Percentiles rank a stretch among this genome's conserved stretches.
Conservation (phyloP, 2,797 vertebrate genomes). For the Cephalopachus bancanus region DNA sequence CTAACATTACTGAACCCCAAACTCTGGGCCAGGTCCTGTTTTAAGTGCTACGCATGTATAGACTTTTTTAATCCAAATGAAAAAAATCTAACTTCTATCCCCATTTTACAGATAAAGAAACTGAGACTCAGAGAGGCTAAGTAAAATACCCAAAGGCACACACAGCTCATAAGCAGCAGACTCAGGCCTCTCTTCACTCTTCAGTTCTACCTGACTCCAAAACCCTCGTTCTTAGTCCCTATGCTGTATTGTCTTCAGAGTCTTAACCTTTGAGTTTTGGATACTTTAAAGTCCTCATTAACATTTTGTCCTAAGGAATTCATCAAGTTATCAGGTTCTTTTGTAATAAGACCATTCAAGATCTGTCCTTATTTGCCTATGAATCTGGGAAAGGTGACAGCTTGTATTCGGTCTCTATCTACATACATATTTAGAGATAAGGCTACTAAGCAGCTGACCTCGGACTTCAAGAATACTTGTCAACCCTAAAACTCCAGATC, state of each 20-base stretch:
- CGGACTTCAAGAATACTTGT: background rate
- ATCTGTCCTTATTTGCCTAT: background rate
- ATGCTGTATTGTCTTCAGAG: background rate
- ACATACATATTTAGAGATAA: background rate
- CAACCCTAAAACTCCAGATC: background rate
- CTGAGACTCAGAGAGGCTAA: background rate
- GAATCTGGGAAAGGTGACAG: background rate
- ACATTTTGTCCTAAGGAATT: background rate
- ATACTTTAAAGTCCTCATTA: background rate
- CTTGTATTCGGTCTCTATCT: background rate
- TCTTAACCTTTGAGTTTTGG: conserved; percentile 1
- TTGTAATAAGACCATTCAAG: background rate
- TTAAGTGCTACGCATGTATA: background rate
- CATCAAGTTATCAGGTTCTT: background rate
- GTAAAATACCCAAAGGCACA: background rate
- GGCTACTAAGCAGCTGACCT: background rate
- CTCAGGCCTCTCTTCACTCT: background rate
- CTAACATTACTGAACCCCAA: background rate
- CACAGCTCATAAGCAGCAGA: background rate
- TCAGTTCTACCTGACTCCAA: background rate
- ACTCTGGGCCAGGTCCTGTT: background rate
- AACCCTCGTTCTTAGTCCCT: background rate
- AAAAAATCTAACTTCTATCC: background rate
- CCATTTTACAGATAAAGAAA: conserved; percentile 52
- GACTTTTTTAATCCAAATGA: conserved; percentile 21